phyloP scores from a whole-genome alignment of 2,797 vertebrate species.

The Prunella strophiata region DNA sequence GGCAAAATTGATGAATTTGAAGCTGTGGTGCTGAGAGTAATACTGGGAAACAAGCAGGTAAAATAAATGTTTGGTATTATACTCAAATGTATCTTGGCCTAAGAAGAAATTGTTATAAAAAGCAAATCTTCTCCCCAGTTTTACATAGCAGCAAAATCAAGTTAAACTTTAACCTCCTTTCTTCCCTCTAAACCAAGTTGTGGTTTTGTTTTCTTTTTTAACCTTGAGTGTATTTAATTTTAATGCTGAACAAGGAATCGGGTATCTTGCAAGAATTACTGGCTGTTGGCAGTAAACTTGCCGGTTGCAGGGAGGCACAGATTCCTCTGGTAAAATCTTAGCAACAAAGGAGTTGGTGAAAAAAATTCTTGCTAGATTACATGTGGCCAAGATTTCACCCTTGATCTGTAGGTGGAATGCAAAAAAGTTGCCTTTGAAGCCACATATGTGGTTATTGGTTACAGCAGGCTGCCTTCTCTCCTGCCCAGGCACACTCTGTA shows the following conservation, averaged over 20 bases:
- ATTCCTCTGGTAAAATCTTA: slow-evolving; percentile 34
- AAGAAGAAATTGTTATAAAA: not conserved
- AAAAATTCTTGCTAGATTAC: not conserved
- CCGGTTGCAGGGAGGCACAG: not conserved
- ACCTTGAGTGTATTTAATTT: not conserved
- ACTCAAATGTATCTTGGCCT: not conserved
- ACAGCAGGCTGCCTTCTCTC: not conserved
- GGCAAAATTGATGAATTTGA: not conserved
- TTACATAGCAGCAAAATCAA: not conserved
- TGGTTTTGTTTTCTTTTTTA: not conserved
- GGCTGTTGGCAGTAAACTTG: not conserved
- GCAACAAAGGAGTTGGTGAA: slow-evolving; percentile 16
- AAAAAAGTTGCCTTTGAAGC: not conserved
- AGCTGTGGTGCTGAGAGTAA: not conserved
- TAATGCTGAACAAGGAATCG: not conserved
- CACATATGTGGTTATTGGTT: not conserved
- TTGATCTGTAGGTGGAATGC: slow-evolving; percentile 20
- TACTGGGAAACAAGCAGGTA: not conserved
- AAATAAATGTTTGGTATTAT: not conserved
- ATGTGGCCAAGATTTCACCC: not conserved
- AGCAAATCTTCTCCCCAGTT: not conserved
- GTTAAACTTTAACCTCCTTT: not conserved
- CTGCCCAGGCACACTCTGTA: not conserved
- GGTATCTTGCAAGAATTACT: not conserved
- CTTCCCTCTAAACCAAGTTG: not conserved